Base-by-base conservation (phyloP, 2,888 invertebrate genomes). In the Chloromyia formosa region DNA sequence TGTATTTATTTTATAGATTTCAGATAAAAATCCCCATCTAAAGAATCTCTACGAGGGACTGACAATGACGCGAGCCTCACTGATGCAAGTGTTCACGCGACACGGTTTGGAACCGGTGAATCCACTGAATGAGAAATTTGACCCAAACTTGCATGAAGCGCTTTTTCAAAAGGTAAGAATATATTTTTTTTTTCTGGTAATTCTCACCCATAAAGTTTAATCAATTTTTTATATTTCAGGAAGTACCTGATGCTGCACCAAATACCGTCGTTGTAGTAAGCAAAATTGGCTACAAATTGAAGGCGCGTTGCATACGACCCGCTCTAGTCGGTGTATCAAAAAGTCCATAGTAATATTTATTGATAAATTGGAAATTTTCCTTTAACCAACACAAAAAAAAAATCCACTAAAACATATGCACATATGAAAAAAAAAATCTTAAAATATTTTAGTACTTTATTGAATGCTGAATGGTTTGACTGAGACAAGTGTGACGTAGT, bases 121-220 rank as follows among this genome's bases (percentile, higher is more conserved):
- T 81, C 98, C 99, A 1, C 81, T 96, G 0, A 90, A 97, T 78
- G 94, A 97, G 82, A 96, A 96, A 83, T 99, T 99, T 85, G 93
- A 99, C 86, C 98, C 99, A 0, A 97, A 98, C 85, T 87, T 93
- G 69, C 98, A 99, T 81, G 98, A 99, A 86, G 98, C 98, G 0
- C 85, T 98, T 49, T 98, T 97, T 86, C 94, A 97, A 86, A 94
- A 96, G 88, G 94, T 93, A 22, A 56, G 56, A n/a, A n/a, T n/a
- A n/a, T n/a, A 7, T 35, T 35, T 35, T 35, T 7, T 23, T 58
- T 58, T 16, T 58, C n/a, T n/a, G n/a, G n/a, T n/a, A n/a, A n/a
- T n/a, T n/a, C n/a, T n/a, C n/a, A 22, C 16, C 54, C n/a, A 53
- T 9, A 53, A 53, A 58, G 58, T 18, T 58, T 58, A 58, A 16